phyloP scores from a whole-genome alignment of 2,113 vertebrate genomes.

The Tenebrosternarchus preto region DNA sequence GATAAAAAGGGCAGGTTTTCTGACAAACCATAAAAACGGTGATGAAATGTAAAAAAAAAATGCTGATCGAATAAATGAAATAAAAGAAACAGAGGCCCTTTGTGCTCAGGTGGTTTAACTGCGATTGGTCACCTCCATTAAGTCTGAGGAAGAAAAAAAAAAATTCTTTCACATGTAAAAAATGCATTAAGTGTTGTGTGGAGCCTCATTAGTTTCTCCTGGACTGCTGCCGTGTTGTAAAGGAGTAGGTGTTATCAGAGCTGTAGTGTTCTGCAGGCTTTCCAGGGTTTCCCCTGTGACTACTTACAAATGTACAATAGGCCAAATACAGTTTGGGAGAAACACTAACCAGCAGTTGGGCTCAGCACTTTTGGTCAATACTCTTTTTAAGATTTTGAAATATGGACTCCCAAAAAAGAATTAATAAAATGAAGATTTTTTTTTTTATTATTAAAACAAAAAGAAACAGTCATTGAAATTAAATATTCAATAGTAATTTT shows the following conservation, averaged over 20 bases:
- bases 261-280: constrained; percentile 40
- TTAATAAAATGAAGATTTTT: too few species aligned
- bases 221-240: constrained; percentile 41
- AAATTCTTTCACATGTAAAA: background rate
- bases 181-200: background rate
- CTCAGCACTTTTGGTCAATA: background rate
- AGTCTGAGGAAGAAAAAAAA: background rate
- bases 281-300: constrained; percentile 33
- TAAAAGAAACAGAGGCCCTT: constrained; percentile 6
- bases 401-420: too few species aligned
- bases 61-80: background rate
- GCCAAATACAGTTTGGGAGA: constrained; percentile 34
- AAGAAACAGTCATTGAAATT: too few species aligned
- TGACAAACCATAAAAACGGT: background rate
- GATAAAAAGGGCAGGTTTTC: background rate
- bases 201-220: background rate
- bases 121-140: constrained; percentile 4
- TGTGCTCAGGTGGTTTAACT: constrained; percentile 12
- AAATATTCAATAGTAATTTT: too few species aligned
- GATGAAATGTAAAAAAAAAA: background rate
- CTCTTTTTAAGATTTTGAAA: background rate
- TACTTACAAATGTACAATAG: constrained; percentile 42
- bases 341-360: background rate
- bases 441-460: too few species aligned
- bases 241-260: constrained; percentile 55